Percentiles rank a stretch among this genome's conserved stretches.
These are phyloP conservation scores for Chironomus tentans DNA, from an alignment of 2,888 invertebrate species.

Conservation along the genomic window DNA sequence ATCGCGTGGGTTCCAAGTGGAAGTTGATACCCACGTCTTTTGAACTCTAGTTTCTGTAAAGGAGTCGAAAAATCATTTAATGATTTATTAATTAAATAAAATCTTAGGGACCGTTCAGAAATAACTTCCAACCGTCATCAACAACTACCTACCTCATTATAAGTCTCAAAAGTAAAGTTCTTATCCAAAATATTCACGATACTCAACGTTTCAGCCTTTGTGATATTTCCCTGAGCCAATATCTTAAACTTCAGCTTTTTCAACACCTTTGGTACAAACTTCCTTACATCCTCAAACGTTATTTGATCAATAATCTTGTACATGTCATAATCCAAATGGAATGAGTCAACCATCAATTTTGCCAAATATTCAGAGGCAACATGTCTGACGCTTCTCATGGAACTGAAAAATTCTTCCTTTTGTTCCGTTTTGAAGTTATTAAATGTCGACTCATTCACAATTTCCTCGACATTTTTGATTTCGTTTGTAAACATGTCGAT, in stretches of 20 bases:
- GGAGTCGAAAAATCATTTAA: no score
- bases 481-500: conserved; percentile 58
- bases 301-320: conserved; percentile 49
- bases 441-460: conserved; percentile 58
- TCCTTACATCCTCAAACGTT: conserved; percentile 50
- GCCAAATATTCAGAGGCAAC: background rate
- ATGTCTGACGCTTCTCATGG: conserved; percentile 36
- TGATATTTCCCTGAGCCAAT: conserved; percentile 73
- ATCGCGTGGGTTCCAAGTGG: conserved; percentile 59
- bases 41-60: conserved; percentile 34
- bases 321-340: conserved; percentile 47
- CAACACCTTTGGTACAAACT: conserved; percentile 52
- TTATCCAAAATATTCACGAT: conserved; percentile 50
- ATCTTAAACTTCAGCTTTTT: conserved; percentile 59
- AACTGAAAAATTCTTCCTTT: conserved; percentile 66
- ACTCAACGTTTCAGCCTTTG: conserved; percentile 50
- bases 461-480: conserved; percentile 50
- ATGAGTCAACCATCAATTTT: background rate
- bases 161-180: conserved; percentile 46
- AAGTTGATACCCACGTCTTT: conserved; percentile 54
- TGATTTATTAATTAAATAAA: no score
- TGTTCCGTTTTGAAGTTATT: conserved; percentile 50
- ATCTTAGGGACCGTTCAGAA: no score
- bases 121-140: no score
- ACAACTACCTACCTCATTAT: conserved; percentile 30